phyloP scores from a whole-genome alignment of 2,113 vertebrate species.

The Channa argus region DNA sequence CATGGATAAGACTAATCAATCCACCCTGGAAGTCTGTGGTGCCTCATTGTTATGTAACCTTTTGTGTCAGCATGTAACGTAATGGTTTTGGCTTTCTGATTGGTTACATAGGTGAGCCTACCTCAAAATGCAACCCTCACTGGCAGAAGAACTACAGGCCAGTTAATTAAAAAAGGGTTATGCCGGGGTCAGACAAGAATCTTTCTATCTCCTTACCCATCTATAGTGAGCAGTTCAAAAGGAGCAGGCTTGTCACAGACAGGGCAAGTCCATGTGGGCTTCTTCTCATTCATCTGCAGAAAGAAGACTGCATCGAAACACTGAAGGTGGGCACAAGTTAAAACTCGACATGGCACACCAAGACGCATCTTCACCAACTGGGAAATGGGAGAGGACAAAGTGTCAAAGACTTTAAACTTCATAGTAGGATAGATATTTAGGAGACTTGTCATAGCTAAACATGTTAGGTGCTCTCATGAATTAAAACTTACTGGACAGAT shows the following conservation, averaged over 20 bases:
- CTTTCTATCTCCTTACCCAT: slow-evolving; percentile 86
- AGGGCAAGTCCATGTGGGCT: slow-evolving; percentile 98
- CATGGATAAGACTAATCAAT: too few species aligned
- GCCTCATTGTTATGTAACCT: too few species aligned
- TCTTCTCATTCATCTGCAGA: slow-evolving; percentile 99
- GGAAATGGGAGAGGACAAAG: not conserved
- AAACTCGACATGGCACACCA: slow-evolving; percentile 93
- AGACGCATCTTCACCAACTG: slow-evolving; percentile 99
- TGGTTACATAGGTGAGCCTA: too few species aligned
- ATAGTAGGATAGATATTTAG: not conserved
- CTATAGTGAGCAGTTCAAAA: slow-evolving; percentile 96
- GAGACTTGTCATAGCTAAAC: not conserved
- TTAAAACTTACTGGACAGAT: slow-evolving; percentile 93
- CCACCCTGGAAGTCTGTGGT: too few species aligned
- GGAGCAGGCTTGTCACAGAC: slow-evolving; percentile 98
- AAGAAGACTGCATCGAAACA: slow-evolving; percentile 99
- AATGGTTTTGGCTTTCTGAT: too few species aligned
- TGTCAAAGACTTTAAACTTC: not conserved
- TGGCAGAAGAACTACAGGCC: too few species aligned
- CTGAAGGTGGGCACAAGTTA: slow-evolving; percentile 96
- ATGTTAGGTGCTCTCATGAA: not conserved
- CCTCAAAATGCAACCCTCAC: too few species aligned
- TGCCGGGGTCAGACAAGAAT: slow-evolving; percentile 2
- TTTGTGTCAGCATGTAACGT: too few species aligned
- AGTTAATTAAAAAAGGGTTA: slow-evolving; percentile 9